Percentiles rank a stretch among this genome's conserved stretches.
Conservation (phyloP, 37 sponge, comb jelly and placozoan genomes). For the Aplysina aerophoba region DNA sequence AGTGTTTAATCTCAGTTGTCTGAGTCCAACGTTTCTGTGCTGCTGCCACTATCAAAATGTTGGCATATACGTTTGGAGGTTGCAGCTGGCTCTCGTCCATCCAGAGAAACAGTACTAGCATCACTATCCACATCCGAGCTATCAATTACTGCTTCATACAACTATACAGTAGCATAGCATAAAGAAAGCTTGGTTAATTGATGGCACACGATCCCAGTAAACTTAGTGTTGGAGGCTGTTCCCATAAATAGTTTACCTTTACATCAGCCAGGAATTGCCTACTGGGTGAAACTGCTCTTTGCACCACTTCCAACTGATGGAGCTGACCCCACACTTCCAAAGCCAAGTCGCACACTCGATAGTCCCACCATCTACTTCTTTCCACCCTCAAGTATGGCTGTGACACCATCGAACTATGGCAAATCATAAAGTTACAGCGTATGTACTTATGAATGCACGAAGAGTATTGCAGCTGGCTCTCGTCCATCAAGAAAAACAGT, state of each 20-base stretch:
- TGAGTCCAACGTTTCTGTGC: background rate
- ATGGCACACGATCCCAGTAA: too few relatives aligned
- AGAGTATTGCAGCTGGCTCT: too few relatives aligned
- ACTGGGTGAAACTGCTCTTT: background rate
- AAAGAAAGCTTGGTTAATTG: too few relatives aligned
- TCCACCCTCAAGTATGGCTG: background rate
- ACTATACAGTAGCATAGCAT: too few relatives aligned
- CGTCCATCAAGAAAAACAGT: too few relatives aligned
- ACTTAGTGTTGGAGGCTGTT: too few relatives aligned
- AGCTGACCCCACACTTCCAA: background rate
- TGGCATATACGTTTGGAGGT: too few relatives aligned
- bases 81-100: too few relatives aligned
- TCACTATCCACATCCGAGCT: too few relatives aligned
- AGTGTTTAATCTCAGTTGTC: background rate
- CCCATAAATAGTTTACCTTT: background rate
- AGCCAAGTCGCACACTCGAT: background rate
- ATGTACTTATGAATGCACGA: background rate
- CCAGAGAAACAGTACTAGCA: too few relatives aligned
- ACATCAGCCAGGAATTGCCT: background rate
- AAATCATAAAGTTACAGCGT: background rate
- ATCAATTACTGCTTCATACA: too few relatives aligned
- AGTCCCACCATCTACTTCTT: constrained; percentile 11
- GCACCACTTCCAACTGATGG: background rate
- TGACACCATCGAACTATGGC: background rate
- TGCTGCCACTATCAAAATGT: background rate